Percentiles rank a stretch among this genome's conserved stretches.
Evolutionary conservation across 1,140 invertebrate species (phyloP).

Genomic region (Neuroterus valhalla): DNA sequence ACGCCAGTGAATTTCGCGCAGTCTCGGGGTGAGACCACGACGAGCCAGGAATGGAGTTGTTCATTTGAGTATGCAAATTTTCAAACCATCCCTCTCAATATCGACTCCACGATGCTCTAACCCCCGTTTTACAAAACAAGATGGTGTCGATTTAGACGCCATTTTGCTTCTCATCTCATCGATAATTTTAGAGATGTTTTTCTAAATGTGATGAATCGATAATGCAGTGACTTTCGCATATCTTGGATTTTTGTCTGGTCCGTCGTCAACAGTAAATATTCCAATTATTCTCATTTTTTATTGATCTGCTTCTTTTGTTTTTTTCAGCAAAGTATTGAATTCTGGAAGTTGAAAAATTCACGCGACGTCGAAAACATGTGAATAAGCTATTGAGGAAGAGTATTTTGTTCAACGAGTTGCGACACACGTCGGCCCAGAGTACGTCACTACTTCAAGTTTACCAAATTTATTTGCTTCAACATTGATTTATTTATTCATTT

Average conservation of each 20-base stretch:
- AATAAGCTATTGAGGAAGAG: conserved; percentile 7
- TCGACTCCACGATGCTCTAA: conserved; percentile 20
- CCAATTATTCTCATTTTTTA: no score
- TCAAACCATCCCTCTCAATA: conserved; percentile 35
- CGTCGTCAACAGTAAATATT: no score
- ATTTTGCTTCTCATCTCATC: no score
- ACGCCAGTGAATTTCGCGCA: conserved; percentile 47
- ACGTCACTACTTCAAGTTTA: no score
- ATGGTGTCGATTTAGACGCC: conserved; percentile 28
- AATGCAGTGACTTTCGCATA: no score
- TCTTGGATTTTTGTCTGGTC: no score
- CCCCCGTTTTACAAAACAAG: conserved; percentile 38
- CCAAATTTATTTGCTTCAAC: no score
- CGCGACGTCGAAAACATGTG: neutral
- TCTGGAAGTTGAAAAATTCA: neutral
- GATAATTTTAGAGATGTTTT: no score
- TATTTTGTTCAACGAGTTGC: conserved; percentile 5
- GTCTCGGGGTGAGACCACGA: conserved; percentile 41
- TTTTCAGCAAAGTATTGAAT: conserved; percentile 5
- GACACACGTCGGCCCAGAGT: no score
- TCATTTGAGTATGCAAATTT: conserved; percentile 55
- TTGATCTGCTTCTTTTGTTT: no score
- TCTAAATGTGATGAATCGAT: no score
- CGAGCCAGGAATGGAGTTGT: conserved; percentile 42
- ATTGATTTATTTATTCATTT: no score